Evolutionary conservation across 2,888 invertebrate genomes (phyloP), one percentile per base, ranked within the genome.

Genomic region (Tachina fera): DNA sequence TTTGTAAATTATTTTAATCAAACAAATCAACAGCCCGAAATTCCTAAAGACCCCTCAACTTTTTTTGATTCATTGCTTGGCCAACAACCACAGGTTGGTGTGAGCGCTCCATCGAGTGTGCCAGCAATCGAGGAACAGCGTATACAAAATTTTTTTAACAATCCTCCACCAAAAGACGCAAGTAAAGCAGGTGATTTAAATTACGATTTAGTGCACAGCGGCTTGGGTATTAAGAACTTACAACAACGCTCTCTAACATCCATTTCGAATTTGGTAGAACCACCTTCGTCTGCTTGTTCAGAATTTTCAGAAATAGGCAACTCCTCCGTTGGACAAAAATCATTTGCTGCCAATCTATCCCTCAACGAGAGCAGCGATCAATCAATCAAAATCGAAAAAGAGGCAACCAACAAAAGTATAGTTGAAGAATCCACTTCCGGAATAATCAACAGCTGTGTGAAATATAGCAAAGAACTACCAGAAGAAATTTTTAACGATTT

Each of bases 81-180:
- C 10, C 84, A 45, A 51, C 74, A 14, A 9, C 82, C 72, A 51
- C 78, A 63, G 5, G 2, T 53, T 58, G 61, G 43, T 13, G 3
- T 22, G 0, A 16, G 16, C 3, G 43, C 19, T 41, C 49, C 41
- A 22, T 16, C 51, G 9, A 31, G 43, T 31, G 61, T 65, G 5
- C 83, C 60, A 39, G 45, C 83, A 16, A 89, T 89, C 89, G 91
- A 91, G 76, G 91, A 92, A 87, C 92, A 92, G 61, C 90, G 90
- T 22, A 92, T 93, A 67, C 92, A 92, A 79, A 91, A 92, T 88
- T 93, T 93, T 84, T 93, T 93, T 84, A 93, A 92, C 77, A 92
- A 93, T 90, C 92, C 93, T 19, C 92, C 92, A 65, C 90, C 91
- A 83, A 91, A 92, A 79, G 91, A 91, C 76, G 89, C 89, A 1